phyloP scores from a whole-genome alignment of 2,113 vertebrate genomes.

The Paraplagusia blochii region DNA sequence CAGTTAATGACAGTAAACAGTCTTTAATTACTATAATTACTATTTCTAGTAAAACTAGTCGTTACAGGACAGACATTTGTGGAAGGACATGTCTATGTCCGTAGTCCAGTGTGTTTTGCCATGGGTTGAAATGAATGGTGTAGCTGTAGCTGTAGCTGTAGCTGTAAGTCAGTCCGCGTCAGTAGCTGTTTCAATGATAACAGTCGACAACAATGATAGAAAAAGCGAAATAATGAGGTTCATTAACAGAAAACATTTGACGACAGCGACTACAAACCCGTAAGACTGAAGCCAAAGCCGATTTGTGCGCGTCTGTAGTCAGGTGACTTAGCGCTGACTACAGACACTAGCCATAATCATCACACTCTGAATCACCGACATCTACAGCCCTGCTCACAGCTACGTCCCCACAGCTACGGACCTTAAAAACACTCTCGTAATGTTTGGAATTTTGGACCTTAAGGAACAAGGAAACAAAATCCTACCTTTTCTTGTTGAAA shows the following conservation, averaged over 20 bases:
- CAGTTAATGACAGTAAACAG: no score
- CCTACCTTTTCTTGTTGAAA: constrained; percentile 35
- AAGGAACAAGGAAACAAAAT: background rate
- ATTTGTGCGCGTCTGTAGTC: constrained; percentile 45
- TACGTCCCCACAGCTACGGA: background rate
- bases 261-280: constrained; percentile 8
- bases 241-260: background rate
- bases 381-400: background rate
- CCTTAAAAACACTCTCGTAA: background rate
- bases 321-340: constrained; percentile 57
- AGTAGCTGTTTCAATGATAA: background rate
- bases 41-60: no score
- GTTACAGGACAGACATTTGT: no score
- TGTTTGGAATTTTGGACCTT: fast-evolving
- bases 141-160: background rate
- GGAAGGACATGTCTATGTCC: no score
- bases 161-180: constrained; percentile 2
- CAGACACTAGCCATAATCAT: constrained; percentile 19
- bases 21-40: no score
- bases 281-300: constrained; percentile 36
- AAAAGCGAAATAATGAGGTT: no score
- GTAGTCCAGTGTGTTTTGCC: background rate
- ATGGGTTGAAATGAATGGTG: constrained; percentile 15
- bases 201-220: background rate
- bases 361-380: background rate